Conservation (phyloP, 2,113 vertebrate genomes). For the Sapajus apella region DNA sequence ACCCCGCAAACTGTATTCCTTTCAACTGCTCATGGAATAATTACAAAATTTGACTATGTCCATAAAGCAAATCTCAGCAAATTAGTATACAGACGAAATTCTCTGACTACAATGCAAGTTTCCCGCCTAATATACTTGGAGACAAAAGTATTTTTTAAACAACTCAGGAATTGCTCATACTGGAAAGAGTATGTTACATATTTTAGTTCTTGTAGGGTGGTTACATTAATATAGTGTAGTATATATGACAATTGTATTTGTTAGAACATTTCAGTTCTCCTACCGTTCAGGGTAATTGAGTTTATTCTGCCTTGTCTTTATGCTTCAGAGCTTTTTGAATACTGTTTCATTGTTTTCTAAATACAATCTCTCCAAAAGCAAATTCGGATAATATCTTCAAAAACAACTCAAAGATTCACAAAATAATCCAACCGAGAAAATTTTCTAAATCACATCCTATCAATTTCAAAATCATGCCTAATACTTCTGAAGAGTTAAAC, state of each 20-base stretch:
- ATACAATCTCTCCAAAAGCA: conserved; percentile 8
- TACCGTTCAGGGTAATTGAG: neutral
- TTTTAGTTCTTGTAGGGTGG: neutral
- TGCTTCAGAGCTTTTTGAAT: neutral
- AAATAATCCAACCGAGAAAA: conserved; percentile 34
- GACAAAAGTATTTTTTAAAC: neutral
- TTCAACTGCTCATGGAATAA: neutral
- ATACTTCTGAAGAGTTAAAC: conserved; percentile 32
- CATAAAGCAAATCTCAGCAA: neutral
- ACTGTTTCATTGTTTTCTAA: conserved; percentile 24
- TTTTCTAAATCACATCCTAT: conserved; percentile 31
- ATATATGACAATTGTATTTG: neutral
- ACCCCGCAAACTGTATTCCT: neutral
- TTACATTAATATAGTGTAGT: neutral
- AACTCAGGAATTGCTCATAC: neutral
- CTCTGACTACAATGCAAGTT: neutral
- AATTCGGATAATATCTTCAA: conserved; percentile 18
- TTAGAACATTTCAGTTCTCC: neutral
- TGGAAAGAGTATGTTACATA: neutral
- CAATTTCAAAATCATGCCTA: conserved; percentile 33
- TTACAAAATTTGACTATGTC: neutral
- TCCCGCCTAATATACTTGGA: neutral
- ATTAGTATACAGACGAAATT: neutral
- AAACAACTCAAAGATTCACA: conserved; percentile 29
- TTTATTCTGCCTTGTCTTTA: neutral